These are phyloP conservation scores for Drosophila tsacasi DNA, from an alignment of 1,140 invertebrate genomes.

Conservation along the genomic window DNA sequence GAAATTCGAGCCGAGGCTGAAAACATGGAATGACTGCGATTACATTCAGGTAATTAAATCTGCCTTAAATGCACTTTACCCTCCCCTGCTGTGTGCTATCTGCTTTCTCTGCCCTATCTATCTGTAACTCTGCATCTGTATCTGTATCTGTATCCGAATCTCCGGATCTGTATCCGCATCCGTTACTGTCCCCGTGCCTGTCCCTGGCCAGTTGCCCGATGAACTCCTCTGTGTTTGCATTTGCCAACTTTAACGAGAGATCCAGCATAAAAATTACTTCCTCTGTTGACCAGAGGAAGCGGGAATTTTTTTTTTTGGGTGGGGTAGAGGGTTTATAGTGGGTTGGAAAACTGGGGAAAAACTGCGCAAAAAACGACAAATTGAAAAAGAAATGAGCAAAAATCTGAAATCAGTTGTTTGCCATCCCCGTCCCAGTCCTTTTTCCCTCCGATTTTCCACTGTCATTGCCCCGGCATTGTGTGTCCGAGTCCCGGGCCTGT, in stretches of 20 bases:
- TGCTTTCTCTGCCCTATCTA: slow-evolving; percentile 25
- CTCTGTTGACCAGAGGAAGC: slow-evolving; percentile 59
- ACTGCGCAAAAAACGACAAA: slow-evolving; percentile 78
- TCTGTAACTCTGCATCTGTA: slow-evolving; percentile 6
- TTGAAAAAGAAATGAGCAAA: slow-evolving; percentile 81
- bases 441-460: slow-evolving; percentile 6
- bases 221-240: slow-evolving; percentile 50
- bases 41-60: slow-evolving; percentile 89
- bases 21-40: slow-evolving; percentile 94
- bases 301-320: slow-evolving; percentile 6
- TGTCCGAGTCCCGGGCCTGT: slow-evolving; percentile 34
- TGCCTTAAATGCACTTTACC: slow-evolving; percentile 67
- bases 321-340: neutral
- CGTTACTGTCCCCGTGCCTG: slow-evolving; percentile 16
- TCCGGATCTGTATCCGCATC: slow-evolving; percentile 16
- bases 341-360: slow-evolving; percentile 30
- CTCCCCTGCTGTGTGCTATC: slow-evolving; percentile 8
- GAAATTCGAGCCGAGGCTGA: slow-evolving; percentile 86
- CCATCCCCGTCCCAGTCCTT: slow-evolving; percentile 7
- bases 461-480: slow-evolving; percentile 54
- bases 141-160: slow-evolving; percentile 16
- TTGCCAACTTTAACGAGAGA: slow-evolving; percentile 71
- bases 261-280: slow-evolving; percentile 75
- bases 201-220: slow-evolving; percentile 10
- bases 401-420: slow-evolving; percentile 77